Conservation (phyloP, 1,140 invertebrate genomes). For the Bicyclus anynana region DNA sequence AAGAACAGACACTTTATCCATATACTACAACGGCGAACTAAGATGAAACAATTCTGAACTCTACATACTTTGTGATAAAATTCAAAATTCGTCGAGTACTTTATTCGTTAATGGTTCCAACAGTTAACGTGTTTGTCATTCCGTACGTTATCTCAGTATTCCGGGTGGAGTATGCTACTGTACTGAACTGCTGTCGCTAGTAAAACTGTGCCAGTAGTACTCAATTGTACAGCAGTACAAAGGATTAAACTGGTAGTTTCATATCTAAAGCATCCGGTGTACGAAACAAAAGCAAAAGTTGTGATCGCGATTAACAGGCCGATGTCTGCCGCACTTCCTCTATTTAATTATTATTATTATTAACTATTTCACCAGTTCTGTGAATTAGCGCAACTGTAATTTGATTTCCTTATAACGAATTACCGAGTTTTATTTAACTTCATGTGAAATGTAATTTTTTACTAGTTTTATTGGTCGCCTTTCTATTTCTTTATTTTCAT, state of each 20-base stretch:
- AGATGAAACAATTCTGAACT: background rate
- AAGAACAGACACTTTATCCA: background rate
- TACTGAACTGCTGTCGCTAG: too few species aligned
- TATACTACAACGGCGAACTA: constrained; percentile 5
- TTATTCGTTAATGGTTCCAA: constrained; percentile 8
- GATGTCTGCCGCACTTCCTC: too few species aligned
- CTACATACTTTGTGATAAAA: background rate
- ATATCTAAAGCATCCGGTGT: background rate
- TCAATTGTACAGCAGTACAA: background rate
- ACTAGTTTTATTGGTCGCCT: too few species aligned
- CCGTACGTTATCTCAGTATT: constrained; percentile 10
- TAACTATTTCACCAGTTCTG: too few species aligned
- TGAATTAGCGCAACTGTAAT: too few species aligned
- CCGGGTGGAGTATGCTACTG: constrained; percentile 7
- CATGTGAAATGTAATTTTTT: too few species aligned
- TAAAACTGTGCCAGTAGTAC: background rate
- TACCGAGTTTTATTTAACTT: too few species aligned
- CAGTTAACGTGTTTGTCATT: constrained; percentile 23
- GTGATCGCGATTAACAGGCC: background rate
- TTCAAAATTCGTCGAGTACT: constrained; percentile 8
- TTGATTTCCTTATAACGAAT: too few species aligned
- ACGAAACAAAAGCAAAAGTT: background rate
- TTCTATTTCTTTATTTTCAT: too few species aligned
- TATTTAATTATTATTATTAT: too few species aligned
- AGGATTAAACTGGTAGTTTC: background rate